These are phyloP conservation scores for Cyprinella venusta DNA, from an alignment of 2,797 vertebrate species.

Conservation along the genomic window DNA sequence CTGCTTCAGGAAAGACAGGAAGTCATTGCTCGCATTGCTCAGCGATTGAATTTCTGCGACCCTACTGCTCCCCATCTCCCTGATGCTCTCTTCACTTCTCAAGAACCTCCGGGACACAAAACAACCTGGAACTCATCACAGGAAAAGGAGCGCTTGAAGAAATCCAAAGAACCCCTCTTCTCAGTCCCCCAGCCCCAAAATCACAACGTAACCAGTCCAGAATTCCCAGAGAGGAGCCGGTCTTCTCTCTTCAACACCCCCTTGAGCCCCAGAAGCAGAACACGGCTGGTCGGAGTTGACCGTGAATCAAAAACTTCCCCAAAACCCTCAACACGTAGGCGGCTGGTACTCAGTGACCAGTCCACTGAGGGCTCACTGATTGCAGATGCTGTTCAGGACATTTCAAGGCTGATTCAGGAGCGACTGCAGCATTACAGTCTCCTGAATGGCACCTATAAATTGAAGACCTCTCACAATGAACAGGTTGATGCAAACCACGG, in stretches of 20 bases:
- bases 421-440: slow-evolving; percentile 78
- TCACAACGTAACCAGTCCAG: slow-evolving; percentile 59
- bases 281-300: slow-evolving; percentile 63
- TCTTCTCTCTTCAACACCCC: slow-evolving; percentile 79
- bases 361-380: slow-evolving; percentile 75
- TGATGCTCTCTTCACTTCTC: slow-evolving; percentile 78
- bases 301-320: slow-evolving; percentile 77
- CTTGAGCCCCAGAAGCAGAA: slow-evolving; percentile 71
- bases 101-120: slow-evolving; percentile 80
- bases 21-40: slow-evolving; percentile 96
- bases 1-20: slow-evolving; percentile 96
- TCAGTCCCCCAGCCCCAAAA: slow-evolving; percentile 32
- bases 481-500: slow-evolving; percentile 51
- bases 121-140: slow-evolving; percentile 77
- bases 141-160: slow-evolving; percentile 79
- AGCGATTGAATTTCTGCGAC: slow-evolving; percentile 96
- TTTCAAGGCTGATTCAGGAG: slow-evolving; percentile 83
- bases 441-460: slow-evolving; percentile 63
- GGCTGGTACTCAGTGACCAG: slow-evolving; percentile 79
- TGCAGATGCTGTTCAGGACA: slow-evolving; percentile 81
- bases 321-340: slow-evolving; percentile 85
- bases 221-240: slow-evolving; percentile 72
- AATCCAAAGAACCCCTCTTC: slow-evolving; percentile 83
- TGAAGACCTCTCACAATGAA: slow-evolving; percentile 61
- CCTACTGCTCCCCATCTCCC: slow-evolving; percentile 85